Conservation (phyloP, 2,797 vertebrate species). For the Xenopus petersii region DNA sequence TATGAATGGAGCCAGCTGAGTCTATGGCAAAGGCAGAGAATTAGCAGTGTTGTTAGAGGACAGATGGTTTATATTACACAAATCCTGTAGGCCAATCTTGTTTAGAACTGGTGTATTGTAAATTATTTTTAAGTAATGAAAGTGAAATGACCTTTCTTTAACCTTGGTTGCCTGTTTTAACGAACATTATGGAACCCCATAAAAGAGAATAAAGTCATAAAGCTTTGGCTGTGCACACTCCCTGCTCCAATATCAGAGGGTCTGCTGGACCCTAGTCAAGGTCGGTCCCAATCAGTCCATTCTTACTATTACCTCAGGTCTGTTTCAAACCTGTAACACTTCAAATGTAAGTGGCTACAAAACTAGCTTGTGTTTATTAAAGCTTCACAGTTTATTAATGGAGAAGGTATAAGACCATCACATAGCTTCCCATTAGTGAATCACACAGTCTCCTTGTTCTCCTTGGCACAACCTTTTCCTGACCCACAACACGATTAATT, state of each 20-base stretch:
- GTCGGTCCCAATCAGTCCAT: too few relatives aligned
- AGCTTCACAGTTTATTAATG: too few relatives aligned
- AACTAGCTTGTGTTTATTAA: too few relatives aligned
- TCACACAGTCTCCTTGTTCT: too few relatives aligned
- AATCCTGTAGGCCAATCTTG: conserved; percentile 80
- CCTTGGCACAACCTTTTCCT: too few relatives aligned
- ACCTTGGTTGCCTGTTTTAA: conserved; percentile 74
- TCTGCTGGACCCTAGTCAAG: too few relatives aligned
- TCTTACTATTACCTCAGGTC: too few relatives aligned
- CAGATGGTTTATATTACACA: conserved; percentile 91
- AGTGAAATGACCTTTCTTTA: conserved; percentile 75
- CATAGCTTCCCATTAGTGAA: too few relatives aligned
- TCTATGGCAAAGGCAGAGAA: conserved; percentile 69
- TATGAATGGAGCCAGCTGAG: conserved; percentile 68
- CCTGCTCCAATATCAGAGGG: conserved; percentile 6
- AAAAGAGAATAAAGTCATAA: conserved; percentile 74
- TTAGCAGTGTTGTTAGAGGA: conserved; percentile 78
- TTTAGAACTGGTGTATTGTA: conserved; percentile 84
- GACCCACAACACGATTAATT: too few relatives aligned
- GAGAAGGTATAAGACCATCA: too few relatives aligned
- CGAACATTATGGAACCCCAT: conserved; percentile 64
- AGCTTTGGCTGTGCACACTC: conserved; percentile 70
- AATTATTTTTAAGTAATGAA: conserved; percentile 81
- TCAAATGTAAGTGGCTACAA: too few relatives aligned
- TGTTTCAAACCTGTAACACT: too few relatives aligned